Conservation (phyloP, 92 coral and sea anemone genomes). For the Pocillopora meandrina region DNA sequence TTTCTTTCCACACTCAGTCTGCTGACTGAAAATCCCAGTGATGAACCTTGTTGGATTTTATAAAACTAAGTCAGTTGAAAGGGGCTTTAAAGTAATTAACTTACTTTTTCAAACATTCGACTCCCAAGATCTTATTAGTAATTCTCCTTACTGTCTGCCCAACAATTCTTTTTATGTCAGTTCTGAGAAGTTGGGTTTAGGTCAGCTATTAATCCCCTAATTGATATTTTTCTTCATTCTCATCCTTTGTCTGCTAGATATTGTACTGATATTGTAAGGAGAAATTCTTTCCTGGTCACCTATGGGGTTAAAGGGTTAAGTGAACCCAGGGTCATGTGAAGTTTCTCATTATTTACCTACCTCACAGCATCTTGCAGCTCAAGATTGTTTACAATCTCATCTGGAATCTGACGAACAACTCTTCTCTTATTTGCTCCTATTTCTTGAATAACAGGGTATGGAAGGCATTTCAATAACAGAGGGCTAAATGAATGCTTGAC, state of each 20-base stretch:
- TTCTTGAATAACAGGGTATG: conserved; percentile 19
- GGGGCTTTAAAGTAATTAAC: too few relatives aligned
- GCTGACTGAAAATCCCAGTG: too few relatives aligned
- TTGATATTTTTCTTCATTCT: too few relatives aligned
- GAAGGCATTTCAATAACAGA: neutral
- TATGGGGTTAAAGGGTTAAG: neutral
- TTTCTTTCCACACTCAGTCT: too few relatives aligned
- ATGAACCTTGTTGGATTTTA: too few relatives aligned
- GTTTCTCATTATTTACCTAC: conserved; percentile 59
- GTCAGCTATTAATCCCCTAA: too few relatives aligned
- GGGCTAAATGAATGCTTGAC: neutral
- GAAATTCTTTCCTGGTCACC: neutral
- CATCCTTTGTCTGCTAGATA: too few relatives aligned
- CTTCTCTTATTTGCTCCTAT: conserved; percentile 49
- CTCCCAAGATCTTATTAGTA: neutral
- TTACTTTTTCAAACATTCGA: too few relatives aligned
- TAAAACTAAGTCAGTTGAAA: too few relatives aligned
- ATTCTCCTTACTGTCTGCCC: neutral
- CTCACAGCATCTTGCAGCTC: conserved; percentile 80
- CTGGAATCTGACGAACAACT: conserved; percentile 86
- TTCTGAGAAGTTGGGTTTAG: too few relatives aligned
- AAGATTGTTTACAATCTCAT: conserved; percentile 76
- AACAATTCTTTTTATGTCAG: neutral
- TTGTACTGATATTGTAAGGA: too few relatives aligned
- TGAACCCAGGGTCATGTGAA: neutral